Conservation (phyloP, 2,888 invertebrate genomes). For the Prosapia bicincta region DNA sequence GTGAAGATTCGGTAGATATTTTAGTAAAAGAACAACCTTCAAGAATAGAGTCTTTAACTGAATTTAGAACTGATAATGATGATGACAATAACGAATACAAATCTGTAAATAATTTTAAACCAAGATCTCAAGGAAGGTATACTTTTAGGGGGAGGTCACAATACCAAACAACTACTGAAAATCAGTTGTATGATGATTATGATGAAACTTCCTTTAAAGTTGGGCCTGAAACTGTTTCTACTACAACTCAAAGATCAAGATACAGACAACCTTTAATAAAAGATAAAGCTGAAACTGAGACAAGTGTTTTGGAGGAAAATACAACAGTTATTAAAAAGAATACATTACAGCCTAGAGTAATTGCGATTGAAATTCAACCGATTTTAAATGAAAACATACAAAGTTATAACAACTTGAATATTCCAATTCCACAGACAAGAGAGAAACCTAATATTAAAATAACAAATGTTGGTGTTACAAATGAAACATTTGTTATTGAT, state of each 20-base stretch:
- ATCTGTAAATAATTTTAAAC: constrained; percentile 1
- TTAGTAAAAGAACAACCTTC: background rate
- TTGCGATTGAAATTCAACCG: background rate
- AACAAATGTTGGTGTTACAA: background rate
- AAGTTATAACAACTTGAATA: background rate
- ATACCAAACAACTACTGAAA: background rate
- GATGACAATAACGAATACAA: background rate
- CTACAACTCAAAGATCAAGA: background rate
- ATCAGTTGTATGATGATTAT: background rate
- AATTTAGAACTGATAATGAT: background rate
- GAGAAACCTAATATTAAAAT: background rate
- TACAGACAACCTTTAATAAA: background rate
- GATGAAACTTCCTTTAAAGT: background rate
- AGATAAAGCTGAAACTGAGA: background rate
- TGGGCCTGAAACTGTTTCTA: background rate
- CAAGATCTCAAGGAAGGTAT: background rate
- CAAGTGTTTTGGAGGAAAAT: background rate
- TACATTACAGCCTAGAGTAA: background rate
- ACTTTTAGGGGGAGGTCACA: background rate
- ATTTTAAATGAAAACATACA: background rate
- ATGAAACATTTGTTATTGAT: background rate
- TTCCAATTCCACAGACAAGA: background rate
- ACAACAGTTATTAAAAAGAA: background rate
- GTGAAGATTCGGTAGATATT: too few species aligned
- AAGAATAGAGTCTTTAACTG: background rate